Evolutionary conservation across 2,797 vertebrate species (phyloP), one percentile per base, ranked within the genome.

Genomic region (Bryconaethiops microstoma): DNA sequence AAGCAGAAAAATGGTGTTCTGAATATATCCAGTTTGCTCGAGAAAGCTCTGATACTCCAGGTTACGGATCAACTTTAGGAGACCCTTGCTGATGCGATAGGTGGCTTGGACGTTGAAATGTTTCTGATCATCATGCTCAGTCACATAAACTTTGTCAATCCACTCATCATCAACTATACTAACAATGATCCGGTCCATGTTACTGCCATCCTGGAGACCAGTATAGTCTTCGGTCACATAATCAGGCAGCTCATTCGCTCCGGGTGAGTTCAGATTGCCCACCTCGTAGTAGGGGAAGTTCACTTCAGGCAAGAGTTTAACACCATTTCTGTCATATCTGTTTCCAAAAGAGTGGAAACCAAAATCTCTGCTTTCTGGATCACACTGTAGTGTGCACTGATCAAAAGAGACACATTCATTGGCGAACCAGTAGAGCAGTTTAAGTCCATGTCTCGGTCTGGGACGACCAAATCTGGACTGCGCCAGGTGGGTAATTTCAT

Each of bases 361-460:
- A 50, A 57, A 85, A 1, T 64, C 39, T 67, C 10, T 6, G 6
- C 40, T 6, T 12, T 42, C 19, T 7, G 73, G 82, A 16, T 80
- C 21, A 1, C 16, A 71, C 3, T 0, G 8, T 57, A 85, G 75
- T 0, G 14, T 52, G 0, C 35, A 5, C 0, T 16, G 2, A 35
- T 73, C 48, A 9, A 86, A 45, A 0, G 48, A 5, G 10, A 84
- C 17, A 13, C 79, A 81, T 16, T 81, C 0, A 0, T 76, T 0
- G n/a, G 76, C 72, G 59, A 84, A 84, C 83, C 83, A 84, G 75
- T 78, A 81, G 29, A 84, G 73, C 17, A 84, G 75, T 25, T 63
- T 69, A 62, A 84, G 78, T 0, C 85, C 85, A 17, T 86, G 80
- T 72, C 82, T 84, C 8, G 84, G 84, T 6, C 60, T 5, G 9